Conservation (phyloP, 1,140 invertebrate genomes). For the Samia ricini region DNA sequence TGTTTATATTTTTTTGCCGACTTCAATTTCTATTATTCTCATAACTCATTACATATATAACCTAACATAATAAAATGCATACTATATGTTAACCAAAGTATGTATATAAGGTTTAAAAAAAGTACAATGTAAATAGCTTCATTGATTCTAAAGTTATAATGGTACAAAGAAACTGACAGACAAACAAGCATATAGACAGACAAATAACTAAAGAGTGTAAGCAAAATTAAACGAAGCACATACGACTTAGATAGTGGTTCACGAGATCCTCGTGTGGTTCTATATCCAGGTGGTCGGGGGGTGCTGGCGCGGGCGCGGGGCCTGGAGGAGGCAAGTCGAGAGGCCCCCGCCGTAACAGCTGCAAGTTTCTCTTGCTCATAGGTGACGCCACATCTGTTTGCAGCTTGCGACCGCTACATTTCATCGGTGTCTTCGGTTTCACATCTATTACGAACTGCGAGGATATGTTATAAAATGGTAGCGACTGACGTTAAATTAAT, state of each 20-base stretch:
- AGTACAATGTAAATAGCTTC: no score
- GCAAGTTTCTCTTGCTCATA: conserved; percentile 67
- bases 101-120: no score
- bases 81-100: no score
- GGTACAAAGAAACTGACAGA: no score
- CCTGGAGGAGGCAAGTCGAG: conserved; percentile 53
- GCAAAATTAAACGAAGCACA: conserved; percentile 25
- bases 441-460: conserved; percentile 50
- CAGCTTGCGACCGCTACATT: conserved; percentile 34
- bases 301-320: conserved; percentile 17
- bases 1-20: no score
- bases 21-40: no score
- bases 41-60: no score
- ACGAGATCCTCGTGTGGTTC: conserved; percentile 53
- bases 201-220: no score
- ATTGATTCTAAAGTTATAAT: no score
- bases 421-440: conserved; percentile 36
- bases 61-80: no score
- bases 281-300: neutral
- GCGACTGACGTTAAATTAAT: neutral
- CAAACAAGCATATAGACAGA: no score
- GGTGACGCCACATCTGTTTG: conserved; percentile 50
- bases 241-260: conserved; percentile 63
- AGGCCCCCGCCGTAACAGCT: conserved; percentile 47
- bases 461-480: neutral